Base-by-base conservation (phyloP, 35 echinoderm and acorn worm genomes). In the Heliocidaris erythrogramma region DNA sequence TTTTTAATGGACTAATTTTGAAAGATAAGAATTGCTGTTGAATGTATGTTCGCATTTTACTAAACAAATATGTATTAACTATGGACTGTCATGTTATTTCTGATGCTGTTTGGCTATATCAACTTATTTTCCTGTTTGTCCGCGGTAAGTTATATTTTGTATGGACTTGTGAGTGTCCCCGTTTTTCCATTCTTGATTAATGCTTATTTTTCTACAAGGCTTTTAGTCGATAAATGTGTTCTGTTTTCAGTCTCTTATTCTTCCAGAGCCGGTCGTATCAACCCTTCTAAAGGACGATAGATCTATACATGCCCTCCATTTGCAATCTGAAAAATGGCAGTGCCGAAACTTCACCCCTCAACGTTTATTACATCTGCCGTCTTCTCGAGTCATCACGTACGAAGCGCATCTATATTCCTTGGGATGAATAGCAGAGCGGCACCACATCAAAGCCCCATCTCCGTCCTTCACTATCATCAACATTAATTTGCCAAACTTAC, bases 401-500 rank as follows among this genome's bases (percentile, higher is more conserved):
- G 29, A 50, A 48, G 29, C n/a, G 31, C 48, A 50, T 92, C 65
- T 78, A 78, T 78, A 78, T 78, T 78, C 65, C 65, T 78, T 7
- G 65, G n/a, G 65, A 78, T 78, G 65, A 78, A 78, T 78, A 78
- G 65, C 14, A 78, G 27, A 14, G 91, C 91, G 48, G 91, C 91
- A 49, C 13, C 7, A 92, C 31, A 92, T 92, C 91, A 92, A 92
- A 92, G 91, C 4, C 48, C n/a, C 13, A 48, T 59, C 91, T 59
- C 29, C 49, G 91, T 49, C 91, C 91, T 92, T 92, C 48, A 92
- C 91, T 92, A 92, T 92, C 91, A 92, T 92, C 47, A 92, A 92
- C 91, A 92, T 92, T 92, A 92, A 92, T 92, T 92, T 92, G 91
- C 47, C 48, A 59, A 92, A 49, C 31, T 92, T 50, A 92, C 49